Evolutionary conservation across 2,888 invertebrate genomes (phyloP), one percentile per base, ranked within the genome.

Genomic region (Oscheius sp.): DNA sequence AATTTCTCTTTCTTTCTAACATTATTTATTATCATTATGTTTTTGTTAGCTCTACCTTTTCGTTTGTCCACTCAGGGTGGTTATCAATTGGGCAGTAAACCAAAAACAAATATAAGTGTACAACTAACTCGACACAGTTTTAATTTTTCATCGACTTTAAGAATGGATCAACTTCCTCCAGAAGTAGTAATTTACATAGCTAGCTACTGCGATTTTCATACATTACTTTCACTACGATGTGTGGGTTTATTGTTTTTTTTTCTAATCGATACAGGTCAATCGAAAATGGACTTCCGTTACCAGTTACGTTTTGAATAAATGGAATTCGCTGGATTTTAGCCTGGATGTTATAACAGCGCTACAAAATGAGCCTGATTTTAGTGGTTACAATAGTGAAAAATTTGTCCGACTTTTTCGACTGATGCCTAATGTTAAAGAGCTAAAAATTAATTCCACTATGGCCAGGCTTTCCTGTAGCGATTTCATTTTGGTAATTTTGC

Each of bases 401-500:
- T n/a, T n/a, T n/a, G n/a, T n/a, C n/a, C 8, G 33, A 30, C 3
- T 59, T 8, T 41, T 26, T 2, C 28, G 30, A 8, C 9, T 59
- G 26, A 20, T 12, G 26, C 28, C 24, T 14, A 28, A 26, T 28
- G 30, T 44, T n/a, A 38, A 22, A n/a, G 2, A 12, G 17, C 17
- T 59, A 17, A 26, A 6, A 8, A 6, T 59, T 0, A 59, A 44
- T 17, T 28, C n/a, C 26, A 26, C 26, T 0, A 44, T 1, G 1
- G 28, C 44, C n/a, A 38, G 44, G 9, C 24, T 59, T 1, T 24
- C 28, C 3, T 59, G 44, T 17, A 59, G 59, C 30, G 44, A 59
- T 28, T 59, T 59, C 24, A 59, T 59, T 41, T 28, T 59, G 59
- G 59, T 59, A 8, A 28, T 26, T 44, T 28, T 6, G n/a, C 6